These are phyloP conservation scores for Barnardius zonarius DNA, from an alignment of 2,113 vertebrate species.

Conservation along the genomic window DNA sequence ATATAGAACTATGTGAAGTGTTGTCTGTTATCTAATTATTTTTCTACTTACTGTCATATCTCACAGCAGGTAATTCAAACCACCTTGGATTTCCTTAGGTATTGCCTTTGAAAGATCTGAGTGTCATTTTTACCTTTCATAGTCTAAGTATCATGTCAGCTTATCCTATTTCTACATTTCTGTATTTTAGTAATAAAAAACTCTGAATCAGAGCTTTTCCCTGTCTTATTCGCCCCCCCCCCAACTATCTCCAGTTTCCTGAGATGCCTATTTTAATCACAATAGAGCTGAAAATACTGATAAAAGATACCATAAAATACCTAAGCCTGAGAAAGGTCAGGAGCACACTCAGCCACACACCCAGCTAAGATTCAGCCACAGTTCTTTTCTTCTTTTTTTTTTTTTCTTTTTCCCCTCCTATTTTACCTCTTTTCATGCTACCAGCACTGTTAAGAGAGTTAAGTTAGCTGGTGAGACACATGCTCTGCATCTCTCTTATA, in stretches of 20 bases:
- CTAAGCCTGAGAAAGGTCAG: neutral
- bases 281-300: neutral
- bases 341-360: neutral
- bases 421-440: neutral
- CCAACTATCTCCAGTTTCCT: neutral
- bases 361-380: neutral
- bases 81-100: neutral
- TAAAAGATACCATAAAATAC: neutral
- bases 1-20: neutral
- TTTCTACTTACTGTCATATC: neutral
- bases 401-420: neutral
- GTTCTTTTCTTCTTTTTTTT: too few relatives aligned
- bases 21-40: neutral
- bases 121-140: rapidly evolving
- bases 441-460: neutral
- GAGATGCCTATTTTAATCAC: neutral
- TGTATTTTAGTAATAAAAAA: neutral
- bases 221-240: neutral
- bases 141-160: neutral
- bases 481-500: neutral
- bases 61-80: neutral
- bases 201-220: neutral
- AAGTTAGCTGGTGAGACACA: neutral
- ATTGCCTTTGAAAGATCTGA: neutral
- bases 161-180: neutral